Evolutionary conservation across 2,888 invertebrate genomes (phyloP).

Genomic region (Drosophila pegasa): DNA sequence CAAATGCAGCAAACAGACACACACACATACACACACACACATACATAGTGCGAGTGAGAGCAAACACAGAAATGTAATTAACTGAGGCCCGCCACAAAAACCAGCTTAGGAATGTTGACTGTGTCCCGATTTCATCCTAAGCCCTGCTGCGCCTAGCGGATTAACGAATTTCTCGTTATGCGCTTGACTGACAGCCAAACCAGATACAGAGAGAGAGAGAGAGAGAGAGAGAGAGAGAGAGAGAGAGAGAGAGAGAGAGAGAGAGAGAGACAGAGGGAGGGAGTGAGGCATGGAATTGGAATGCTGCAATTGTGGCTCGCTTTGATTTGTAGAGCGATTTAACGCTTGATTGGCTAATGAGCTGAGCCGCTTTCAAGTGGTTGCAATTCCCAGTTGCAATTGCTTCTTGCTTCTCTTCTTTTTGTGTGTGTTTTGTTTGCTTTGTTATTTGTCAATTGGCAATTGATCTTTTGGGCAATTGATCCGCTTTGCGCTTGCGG

Average conservation of each 20-base stretch:
- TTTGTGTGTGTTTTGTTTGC: slow-evolving; percentile 23
- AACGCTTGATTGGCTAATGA: slow-evolving; percentile 65
- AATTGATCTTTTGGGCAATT: slow-evolving; percentile 79
- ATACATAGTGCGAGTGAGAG: slow-evolving; percentile 2
- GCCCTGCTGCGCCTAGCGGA: slow-evolving; percentile 50
- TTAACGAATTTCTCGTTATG: slow-evolving; percentile 73
- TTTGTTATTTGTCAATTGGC: slow-evolving; percentile 65
- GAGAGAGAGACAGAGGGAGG: not conserved
- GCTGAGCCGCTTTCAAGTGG: slow-evolving; percentile 63
- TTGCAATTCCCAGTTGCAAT: slow-evolving; percentile 50
- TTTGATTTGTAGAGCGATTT: slow-evolving; percentile 66
- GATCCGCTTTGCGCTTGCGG: slow-evolving; percentile 65
- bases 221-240: slow-evolving; percentile 1
- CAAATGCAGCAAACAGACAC: slow-evolving; percentile 12
- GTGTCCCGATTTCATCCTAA: slow-evolving; percentile 42
- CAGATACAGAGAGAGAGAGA: slow-evolving; percentile 9
- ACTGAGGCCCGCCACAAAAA: slow-evolving; percentile 32
- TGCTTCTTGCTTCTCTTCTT: not conserved
- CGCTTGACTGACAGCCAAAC: slow-evolving; percentile 62
- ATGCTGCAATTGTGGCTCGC: slow-evolving; percentile 46
- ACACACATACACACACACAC: not conserved
- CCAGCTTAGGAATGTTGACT: slow-evolving; percentile 52
- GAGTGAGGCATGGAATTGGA: slow-evolving; percentile 5
- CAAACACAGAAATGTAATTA: slow-evolving; percentile 42
- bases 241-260: not conserved